Conservation (phyloP, 2,888 invertebrate genomes). For the Caenorhabditis sinica region DNA sequence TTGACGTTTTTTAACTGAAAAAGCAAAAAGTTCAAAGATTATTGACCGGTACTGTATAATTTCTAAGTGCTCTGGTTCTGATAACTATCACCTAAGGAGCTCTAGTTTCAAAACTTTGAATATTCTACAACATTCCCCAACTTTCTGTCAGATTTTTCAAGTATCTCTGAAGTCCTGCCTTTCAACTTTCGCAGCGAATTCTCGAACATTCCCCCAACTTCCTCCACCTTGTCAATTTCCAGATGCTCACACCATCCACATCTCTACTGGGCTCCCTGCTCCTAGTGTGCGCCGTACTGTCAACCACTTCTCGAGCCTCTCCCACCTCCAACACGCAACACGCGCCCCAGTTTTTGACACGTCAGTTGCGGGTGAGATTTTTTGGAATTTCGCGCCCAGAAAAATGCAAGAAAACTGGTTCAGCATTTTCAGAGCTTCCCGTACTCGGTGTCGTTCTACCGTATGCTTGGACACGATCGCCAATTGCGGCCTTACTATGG, state of each 20-base stretch:
- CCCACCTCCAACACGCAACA: constrained; percentile 7
- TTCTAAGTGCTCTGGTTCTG: too few relatives aligned
- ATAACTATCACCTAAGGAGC: too few relatives aligned
- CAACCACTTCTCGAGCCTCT: constrained; percentile 41
- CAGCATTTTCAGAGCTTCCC: constrained; percentile 76
- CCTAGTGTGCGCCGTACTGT: constrained; percentile 49
- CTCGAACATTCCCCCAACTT: background rate
- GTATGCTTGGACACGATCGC: constrained; percentile 75
- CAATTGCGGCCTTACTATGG: constrained; percentile 71
- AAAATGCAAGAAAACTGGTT: background rate
- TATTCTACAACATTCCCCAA: background rate
- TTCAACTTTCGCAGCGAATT: too few relatives aligned
- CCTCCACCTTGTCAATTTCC: background rate
- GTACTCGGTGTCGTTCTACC: constrained; percentile 76
- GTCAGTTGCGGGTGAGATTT: constrained; percentile 48
- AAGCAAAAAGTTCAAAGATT: too few relatives aligned
- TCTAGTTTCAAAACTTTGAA: too few relatives aligned
- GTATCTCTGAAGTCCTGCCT: too few relatives aligned
- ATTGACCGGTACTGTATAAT: too few relatives aligned
- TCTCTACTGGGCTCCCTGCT: constrained; percentile 66
- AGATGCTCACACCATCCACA: constrained; percentile 57
- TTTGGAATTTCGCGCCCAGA: background rate
- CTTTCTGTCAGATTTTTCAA: background rate
- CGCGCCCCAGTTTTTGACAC: constrained; percentile 28
- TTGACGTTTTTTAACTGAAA: too few relatives aligned